Base-by-base conservation (phyloP, 2,797 vertebrate genomes). In the Ataeniobius toweri region DNA sequence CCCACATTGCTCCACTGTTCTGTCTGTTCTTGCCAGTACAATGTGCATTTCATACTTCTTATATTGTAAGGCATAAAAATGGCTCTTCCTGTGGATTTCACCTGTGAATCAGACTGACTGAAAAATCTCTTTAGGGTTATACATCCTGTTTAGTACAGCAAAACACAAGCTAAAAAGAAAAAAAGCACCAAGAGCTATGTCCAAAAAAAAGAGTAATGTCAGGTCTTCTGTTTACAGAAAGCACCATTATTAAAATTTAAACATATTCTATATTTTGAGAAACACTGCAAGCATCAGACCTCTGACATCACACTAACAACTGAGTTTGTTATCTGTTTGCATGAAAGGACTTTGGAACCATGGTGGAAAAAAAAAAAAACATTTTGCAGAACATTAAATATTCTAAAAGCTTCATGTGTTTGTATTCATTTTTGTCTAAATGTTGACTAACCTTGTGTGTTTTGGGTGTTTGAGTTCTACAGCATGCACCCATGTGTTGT, bases 401-500 rank as follows among this genome's bases (percentile, higher is more conserved):
- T 72, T 84, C 56, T 65, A 72, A 55, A 36, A 59, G 56, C 67
- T 67, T 86, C 85, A 85, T 41, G 1, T 83, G 75, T 88, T 83
- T 58, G 80, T 89, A n/a, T 73, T 85, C 90, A 83, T 88, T 85
- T 74, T 75, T 76, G 75, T 75, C 81, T 88, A 75, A 75, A 28
- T 51, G 74, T 82, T 80, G 79, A 90, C 89, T 91, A 92, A 89
- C 81, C 81, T 72, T 41, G 80, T 87, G 68, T 88, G 89, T 88
- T 3, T 18, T 84, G 82, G 76, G 71, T 58, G 79, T 83, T 84
- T 79, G 80, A 82, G 81, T 71, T 82, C 20, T 83, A 59, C 71
- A 74, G 88, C 88, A 89, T 91, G 86, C 46, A 79, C 84, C 90
- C 91, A 82, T 85, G 83, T 92, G 88, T 88, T 91, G 81, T 91